Percentiles rank a stretch among this genome's conserved stretches.
Evolutionary conservation across 1,140 invertebrate species (phyloP).

Genomic region (Varroa destructor): DNA sequence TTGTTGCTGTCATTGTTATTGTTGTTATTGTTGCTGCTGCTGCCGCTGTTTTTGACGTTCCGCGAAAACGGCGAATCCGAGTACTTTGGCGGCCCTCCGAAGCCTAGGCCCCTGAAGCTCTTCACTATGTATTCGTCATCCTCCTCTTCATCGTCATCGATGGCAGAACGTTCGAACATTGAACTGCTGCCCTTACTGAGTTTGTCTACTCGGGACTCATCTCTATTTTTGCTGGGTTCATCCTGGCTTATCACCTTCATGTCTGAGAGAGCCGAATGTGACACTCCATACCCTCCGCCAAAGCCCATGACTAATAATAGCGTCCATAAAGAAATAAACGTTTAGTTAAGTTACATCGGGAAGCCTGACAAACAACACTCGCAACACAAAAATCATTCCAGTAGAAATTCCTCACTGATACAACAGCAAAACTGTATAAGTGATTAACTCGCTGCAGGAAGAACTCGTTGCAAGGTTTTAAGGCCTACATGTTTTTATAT

Average conservation of each 20-base stretch:
- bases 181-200: neutral
- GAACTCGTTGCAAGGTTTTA: neutral
- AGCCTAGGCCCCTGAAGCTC: constrained; percentile 44
- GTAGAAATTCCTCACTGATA: too few relatives aligned
- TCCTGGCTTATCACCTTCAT: constrained; percentile 86
- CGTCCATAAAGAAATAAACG: too few relatives aligned
- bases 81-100: constrained; percentile 40
- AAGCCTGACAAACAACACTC: too few relatives aligned
- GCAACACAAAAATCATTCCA: too few relatives aligned
- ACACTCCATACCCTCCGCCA: constrained; percentile 30
- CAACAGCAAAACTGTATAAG: neutral
- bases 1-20: too few relatives aligned
- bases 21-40: too few relatives aligned
- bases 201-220: constrained; percentile 26
- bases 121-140: constrained; percentile 41
- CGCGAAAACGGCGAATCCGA: constrained; percentile 31
- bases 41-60: constrained; percentile 31
- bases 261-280: constrained; percentile 80
- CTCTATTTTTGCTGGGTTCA: constrained; percentile 39
- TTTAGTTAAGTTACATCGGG: too few relatives aligned
- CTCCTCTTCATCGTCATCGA: constrained; percentile 33
- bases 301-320: constrained; percentile 23
- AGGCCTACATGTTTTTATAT: neutral
- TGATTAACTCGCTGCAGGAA: neutral
- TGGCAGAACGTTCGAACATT: constrained; percentile 24